These are phyloP conservation scores for Camelus bactrianus DNA, from an alignment of 2,113 vertebrate genomes.

Conservation along the genomic window DNA sequence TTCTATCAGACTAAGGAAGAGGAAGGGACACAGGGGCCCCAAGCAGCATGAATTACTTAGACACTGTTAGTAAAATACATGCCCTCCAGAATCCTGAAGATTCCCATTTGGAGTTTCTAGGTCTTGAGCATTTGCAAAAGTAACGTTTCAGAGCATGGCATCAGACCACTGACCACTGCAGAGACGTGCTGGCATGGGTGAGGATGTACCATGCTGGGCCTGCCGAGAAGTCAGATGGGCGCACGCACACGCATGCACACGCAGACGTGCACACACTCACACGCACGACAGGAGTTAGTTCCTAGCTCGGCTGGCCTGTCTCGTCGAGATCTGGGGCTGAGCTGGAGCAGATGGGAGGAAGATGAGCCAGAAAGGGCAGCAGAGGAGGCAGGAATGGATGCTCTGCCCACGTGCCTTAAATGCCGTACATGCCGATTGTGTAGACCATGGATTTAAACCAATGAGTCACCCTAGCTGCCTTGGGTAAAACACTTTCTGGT, in stretches of 20 bases:
- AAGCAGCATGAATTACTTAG: neutral
- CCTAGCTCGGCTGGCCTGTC: constrained; percentile 11
- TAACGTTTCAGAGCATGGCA: constrained; percentile 47
- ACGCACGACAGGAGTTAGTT: constrained; percentile 54
- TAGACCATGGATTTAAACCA: neutral
- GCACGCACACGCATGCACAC: constrained; percentile 60
- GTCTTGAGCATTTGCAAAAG: neutral
- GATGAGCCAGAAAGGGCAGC: neutral
- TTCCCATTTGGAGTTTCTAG: neutral
- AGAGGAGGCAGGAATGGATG: neutral
- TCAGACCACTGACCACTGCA: constrained; percentile 7
- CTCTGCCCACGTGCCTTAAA: neutral
- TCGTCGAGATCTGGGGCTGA: constrained; percentile 28
- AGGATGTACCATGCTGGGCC: constrained; percentile 43
- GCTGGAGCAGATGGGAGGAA: constrained; percentile 60
- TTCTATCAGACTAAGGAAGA: neutral
- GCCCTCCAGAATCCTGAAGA: neutral
- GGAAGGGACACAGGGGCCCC: neutral
- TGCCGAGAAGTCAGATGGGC: constrained; percentile 38
- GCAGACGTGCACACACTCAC: constrained; percentile 67
- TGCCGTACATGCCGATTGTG: neutral
- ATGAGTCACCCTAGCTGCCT: constrained; percentile 12
- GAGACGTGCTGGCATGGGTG: constrained; percentile 5
- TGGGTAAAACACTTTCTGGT: neutral
- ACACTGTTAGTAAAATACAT: neutral